These are phyloP conservation scores for Mastomys coucha DNA, from an alignment of 2,113 vertebrate species.

Conservation along the genomic window DNA sequence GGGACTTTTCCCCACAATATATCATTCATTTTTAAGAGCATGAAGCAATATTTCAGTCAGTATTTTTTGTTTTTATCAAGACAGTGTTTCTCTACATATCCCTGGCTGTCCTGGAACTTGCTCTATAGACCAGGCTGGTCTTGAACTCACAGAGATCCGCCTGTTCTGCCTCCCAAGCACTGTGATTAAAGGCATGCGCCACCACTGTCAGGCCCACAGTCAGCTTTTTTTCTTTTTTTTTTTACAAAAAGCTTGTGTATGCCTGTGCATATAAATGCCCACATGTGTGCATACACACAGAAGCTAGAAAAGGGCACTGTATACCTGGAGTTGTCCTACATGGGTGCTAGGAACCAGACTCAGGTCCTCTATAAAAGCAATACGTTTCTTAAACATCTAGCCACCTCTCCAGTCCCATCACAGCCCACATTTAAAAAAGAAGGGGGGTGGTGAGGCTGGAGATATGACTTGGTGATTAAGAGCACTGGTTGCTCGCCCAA, in stretches of 20 bases:
- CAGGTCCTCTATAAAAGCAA: not conserved
- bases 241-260: not conserved
- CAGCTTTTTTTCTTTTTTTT: not conserved
- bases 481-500: not conserved
- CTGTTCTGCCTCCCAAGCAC: not conserved
- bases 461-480: not conserved
- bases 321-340: not conserved
- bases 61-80: not conserved
- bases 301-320: not conserved
- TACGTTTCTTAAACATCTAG: not conserved
- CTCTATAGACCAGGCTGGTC: not conserved
- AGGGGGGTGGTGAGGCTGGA: no score
- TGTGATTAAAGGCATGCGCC: not conserved
- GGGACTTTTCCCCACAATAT: not conserved
- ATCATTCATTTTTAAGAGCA: not conserved
- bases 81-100: not conserved
- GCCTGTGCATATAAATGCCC: not conserved
- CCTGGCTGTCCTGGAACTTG: not conserved
- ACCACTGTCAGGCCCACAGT: not conserved
- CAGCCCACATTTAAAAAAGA: not conserved
- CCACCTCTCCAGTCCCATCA: not conserved
- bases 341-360: not conserved
- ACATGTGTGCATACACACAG: not conserved
- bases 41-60: not conserved
- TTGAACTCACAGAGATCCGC: not conserved